These are phyloP conservation scores for Caenorhabditis angaria DNA, from an alignment of 2,888 invertebrate genomes.

Conservation along the genomic window DNA sequence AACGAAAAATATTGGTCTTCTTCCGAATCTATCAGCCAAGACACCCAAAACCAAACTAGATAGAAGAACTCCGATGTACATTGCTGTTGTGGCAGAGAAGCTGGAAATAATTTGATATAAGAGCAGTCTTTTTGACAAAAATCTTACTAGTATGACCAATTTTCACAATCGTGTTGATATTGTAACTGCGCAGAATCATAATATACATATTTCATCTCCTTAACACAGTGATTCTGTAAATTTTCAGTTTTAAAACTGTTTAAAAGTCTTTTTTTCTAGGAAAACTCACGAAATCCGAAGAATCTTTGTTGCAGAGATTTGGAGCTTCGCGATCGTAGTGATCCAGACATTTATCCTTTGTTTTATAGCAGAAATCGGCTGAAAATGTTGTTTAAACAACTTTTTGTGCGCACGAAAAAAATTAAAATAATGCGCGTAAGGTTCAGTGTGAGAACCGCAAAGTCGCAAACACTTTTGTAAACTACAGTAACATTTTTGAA, in stretches of 20 bases:
- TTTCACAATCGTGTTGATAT: slow-evolving; percentile 38
- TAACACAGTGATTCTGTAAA: slow-evolving; percentile 15
- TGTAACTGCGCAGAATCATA: slow-evolving; percentile 35
- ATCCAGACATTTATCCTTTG: slow-evolving; percentile 20
- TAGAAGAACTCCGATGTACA: slow-evolving; percentile 30
- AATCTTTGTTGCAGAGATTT: slow-evolving; percentile 13
- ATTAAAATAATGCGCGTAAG: too few relatives aligned
- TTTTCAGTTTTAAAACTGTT: neutral
- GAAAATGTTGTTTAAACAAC: too few relatives aligned
- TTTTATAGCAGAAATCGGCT: slow-evolving; percentile 22
- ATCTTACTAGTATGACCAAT: slow-evolving; percentile 19
- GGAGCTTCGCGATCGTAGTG: slow-evolving; percentile 18
- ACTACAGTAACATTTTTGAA: too few relatives aligned
- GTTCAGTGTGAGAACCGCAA: too few relatives aligned
- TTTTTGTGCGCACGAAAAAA: too few relatives aligned
- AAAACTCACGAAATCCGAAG: neutral
- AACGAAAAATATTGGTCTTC: slow-evolving; percentile 29
- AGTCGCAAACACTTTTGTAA: too few relatives aligned
- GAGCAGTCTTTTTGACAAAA: too few relatives aligned
- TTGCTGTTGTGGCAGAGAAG: slow-evolving; percentile 19
- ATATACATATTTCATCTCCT: slow-evolving; percentile 24
- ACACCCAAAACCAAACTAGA: slow-evolving; percentile 28
- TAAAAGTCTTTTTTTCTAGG: neutral
- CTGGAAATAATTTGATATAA: neutral
- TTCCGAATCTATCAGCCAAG: slow-evolving; percentile 30